phyloP scores from a whole-genome alignment of 2,797 vertebrate genomes.

The Avahi laniger region DNA sequence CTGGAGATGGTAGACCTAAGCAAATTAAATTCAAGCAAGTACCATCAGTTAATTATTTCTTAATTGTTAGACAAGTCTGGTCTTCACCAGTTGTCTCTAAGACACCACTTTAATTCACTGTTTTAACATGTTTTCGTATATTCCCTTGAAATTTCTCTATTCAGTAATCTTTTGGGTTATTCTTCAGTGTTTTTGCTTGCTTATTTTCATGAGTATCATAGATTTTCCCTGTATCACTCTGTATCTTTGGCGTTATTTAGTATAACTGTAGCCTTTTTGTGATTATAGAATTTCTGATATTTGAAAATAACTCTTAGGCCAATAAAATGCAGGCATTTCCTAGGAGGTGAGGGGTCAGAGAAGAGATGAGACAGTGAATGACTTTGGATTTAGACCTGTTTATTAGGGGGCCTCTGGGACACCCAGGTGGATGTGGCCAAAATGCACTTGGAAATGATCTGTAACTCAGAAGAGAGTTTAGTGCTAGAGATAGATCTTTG shows the following conservation, averaged over 20 bases:
- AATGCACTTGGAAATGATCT: not conserved
- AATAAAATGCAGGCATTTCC: slow-evolving; percentile 40
- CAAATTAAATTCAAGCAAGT: slow-evolving; percentile 47
- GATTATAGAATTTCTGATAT: slow-evolving; percentile 14
- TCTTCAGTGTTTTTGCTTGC: slow-evolving; percentile 5
- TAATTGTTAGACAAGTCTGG: slow-evolving; percentile 50
- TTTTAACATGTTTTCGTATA: slow-evolving; percentile 10
- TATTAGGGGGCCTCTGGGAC: not conserved
- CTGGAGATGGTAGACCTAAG: slow-evolving; percentile 6
- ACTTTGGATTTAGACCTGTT: slow-evolving; percentile 20
- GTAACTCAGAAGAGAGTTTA: not conserved
- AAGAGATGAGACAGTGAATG: not conserved
- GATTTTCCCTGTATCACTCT: not conserved
- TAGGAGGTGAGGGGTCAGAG: not conserved
- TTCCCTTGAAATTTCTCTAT: not conserved
- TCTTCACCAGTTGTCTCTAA: slow-evolving; percentile 33
- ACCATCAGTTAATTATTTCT: slow-evolving; percentile 43
- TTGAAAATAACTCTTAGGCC: slow-evolving; percentile 30
- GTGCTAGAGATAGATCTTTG: not conserved
- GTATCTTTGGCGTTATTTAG: not conserved
- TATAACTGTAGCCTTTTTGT: not conserved
- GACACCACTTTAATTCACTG: not conserved
- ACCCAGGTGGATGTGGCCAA: not conserved
- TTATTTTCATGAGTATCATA: not conserved
- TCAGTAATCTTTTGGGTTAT: not conserved